These are phyloP conservation scores for Alectura lathami DNA, from an alignment of 2,113 vertebrate genomes.

Conservation along the genomic window DNA sequence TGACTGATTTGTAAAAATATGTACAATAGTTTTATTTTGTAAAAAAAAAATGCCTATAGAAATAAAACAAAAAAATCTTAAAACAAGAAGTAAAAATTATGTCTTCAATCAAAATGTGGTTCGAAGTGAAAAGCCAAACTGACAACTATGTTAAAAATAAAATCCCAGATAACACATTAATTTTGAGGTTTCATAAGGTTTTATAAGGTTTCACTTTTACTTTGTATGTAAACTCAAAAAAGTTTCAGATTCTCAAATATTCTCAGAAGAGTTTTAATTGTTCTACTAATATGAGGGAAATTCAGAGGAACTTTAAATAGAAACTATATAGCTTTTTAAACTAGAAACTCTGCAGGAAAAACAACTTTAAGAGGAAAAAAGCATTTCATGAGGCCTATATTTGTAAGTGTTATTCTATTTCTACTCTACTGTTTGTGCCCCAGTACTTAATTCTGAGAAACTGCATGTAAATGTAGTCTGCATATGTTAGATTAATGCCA, in stretches of 20 bases:
- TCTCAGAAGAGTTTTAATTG: not conserved
- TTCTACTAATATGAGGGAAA: not conserved
- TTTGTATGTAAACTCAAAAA: too few species aligned
- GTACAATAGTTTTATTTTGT: too few species aligned
- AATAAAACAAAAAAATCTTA: not conserved
- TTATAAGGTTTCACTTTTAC: too few species aligned
- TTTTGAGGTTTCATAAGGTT: not conserved
- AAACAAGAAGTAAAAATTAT: not conserved
- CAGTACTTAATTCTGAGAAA: not conserved
- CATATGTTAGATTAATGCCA: too few species aligned
- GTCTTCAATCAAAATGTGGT: not conserved
- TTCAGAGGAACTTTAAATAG: not conserved
- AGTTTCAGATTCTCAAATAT: not conserved
- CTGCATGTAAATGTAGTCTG: not conserved
- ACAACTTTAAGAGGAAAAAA: not conserved
- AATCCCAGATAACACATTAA: not conserved
- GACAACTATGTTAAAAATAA: not conserved
- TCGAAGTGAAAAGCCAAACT: not conserved
- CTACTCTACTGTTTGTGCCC: not conserved
- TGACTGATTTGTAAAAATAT: not conserved
- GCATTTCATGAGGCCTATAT: not conserved
- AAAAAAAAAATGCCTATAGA: not conserved
- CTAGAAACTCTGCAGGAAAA: rapidly evolving
- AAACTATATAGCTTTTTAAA: not conserved
- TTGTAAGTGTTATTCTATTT: not conserved